Conservation (phyloP, 2,797 vertebrate genomes). For the Sebastes iracundus region DNA sequence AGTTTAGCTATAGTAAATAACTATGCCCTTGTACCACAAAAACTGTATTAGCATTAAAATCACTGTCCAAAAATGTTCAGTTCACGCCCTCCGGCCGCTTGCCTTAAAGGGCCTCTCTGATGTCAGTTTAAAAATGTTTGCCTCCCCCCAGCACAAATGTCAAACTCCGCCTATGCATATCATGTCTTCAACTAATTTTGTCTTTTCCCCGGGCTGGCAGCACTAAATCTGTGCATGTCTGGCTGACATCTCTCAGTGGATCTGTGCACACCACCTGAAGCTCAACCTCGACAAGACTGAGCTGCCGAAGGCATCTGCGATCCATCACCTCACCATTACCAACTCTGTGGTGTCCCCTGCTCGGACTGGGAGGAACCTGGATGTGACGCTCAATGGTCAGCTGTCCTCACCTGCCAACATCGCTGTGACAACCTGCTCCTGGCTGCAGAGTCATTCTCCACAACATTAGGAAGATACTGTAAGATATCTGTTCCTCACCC, state of each 20-base stretch:
- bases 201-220: not conserved
- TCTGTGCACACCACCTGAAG: not conserved
- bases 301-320: not conserved
- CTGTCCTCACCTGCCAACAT: not conserved
- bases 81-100: too few relatives aligned
- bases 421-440: not conserved
- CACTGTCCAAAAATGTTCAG: too few relatives aligned
- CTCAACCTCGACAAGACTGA: not conserved
- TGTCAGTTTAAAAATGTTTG: too few relatives aligned
- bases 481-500: not conserved
- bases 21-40: too few relatives aligned
- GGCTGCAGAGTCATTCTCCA: not conserved
- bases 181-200: not conserved
- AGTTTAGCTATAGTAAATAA: too few relatives aligned
- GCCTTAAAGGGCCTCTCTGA: too few relatives aligned
- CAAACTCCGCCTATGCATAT: not conserved
- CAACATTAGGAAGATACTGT: not conserved
- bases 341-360: not conserved
- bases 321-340: not conserved
- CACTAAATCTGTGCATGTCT: not conserved
- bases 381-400: not conserved
- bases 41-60: too few relatives aligned
- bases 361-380: not conserved
- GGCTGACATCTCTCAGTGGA: not conserved
- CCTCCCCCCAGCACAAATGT: too few relatives aligned